These are phyloP conservation scores for Alosa alosa DNA, from an alignment of 2,113 vertebrate genomes.

Conservation along the genomic window DNA sequence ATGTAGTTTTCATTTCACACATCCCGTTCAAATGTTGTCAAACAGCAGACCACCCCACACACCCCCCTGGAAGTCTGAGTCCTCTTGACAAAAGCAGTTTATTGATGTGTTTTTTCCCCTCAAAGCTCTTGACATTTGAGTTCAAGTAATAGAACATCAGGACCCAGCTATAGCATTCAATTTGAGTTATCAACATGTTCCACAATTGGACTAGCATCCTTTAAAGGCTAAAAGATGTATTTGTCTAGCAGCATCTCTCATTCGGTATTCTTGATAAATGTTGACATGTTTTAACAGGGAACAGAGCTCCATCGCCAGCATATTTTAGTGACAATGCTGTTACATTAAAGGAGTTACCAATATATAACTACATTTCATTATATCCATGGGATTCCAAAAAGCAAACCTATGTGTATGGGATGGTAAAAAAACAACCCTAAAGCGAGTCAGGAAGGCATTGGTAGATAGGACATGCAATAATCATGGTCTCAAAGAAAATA, in stretches of 20 bases:
- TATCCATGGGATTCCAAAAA: slow-evolving; percentile 29
- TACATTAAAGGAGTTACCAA: slow-evolving; percentile 3
- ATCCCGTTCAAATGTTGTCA: not conserved
- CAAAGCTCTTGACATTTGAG: slow-evolving; percentile 34
- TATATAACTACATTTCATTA: slow-evolving; percentile 21
- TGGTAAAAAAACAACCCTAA: slow-evolving; percentile 20
- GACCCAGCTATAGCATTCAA: slow-evolving; percentile 21
- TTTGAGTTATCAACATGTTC: not conserved
- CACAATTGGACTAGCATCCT: slow-evolving; percentile 16
- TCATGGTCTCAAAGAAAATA: slow-evolving; percentile 31
- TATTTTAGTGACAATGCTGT: slow-evolving; percentile 22
- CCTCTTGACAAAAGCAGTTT: slow-evolving; percentile 38
- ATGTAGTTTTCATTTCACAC: not conserved
- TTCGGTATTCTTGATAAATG: slow-evolving; percentile 23
- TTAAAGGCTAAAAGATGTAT: slow-evolving; percentile 31
- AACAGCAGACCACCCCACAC: not conserved
- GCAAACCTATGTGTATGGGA: not conserved
- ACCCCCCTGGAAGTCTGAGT: not conserved
- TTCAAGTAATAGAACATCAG: slow-evolving; percentile 36
- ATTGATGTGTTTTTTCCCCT: slow-evolving; percentile 34
- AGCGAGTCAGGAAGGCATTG: slow-evolving; percentile 9
- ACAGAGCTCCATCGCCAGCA: slow-evolving; percentile 28
- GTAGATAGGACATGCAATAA: slow-evolving; percentile 28
- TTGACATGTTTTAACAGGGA: slow-evolving; percentile 33
- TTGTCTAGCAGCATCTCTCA: slow-evolving; percentile 40